Base-by-base conservation (phyloP, 2,797 vertebrate genomes). In the Anguilla anguilla region DNA sequence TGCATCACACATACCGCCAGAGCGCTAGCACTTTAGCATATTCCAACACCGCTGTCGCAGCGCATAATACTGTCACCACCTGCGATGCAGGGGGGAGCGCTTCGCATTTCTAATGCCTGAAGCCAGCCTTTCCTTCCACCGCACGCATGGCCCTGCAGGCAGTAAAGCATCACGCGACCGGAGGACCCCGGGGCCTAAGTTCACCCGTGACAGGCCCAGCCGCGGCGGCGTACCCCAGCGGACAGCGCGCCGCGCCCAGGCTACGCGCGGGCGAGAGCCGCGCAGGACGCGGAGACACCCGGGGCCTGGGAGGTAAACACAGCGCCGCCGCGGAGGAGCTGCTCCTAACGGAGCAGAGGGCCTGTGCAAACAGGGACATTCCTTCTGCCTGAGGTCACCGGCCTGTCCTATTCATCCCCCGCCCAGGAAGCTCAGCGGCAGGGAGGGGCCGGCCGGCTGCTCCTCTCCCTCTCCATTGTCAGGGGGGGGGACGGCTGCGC, bases 291-390 rank as follows among this genome's bases (percentile, higher is more conserved):
- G 13, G 46, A 93, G 92, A 92, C 93, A 93, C 91, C 93, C 91
- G 91, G 90, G 90, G 89, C 92, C 93, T 90, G 89, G 93, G 94
- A 95, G 94, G 96, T 94, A 95, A 96, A 95, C 94, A 95, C 95
- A 95, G 94, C 96, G 94, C 94, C 95, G 39, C 7, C 94, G 90
- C 93, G 93, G 93, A 92, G 92, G 91, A 93, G 93, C 93, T n/a
- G 93, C 93, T 94, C 91, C 92, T 95, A 93, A 95, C 93, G 94
- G 94, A 96, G 94, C 94, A 94, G 94, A 95, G 95, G 95, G 94
- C 96, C 96, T 97, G 96, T 96, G 96, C 96, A 98, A 98, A 98
- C 96, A 96, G 97, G 97, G 96, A 97, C 97, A 98, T 98, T 98
- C 97, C 95, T 98, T 97, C 93, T 94, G 96, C 92, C 97, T 98